Evolutionary conservation across 1,140 invertebrate species (phyloP).

Genomic region (Penaeus japonicus): DNA sequence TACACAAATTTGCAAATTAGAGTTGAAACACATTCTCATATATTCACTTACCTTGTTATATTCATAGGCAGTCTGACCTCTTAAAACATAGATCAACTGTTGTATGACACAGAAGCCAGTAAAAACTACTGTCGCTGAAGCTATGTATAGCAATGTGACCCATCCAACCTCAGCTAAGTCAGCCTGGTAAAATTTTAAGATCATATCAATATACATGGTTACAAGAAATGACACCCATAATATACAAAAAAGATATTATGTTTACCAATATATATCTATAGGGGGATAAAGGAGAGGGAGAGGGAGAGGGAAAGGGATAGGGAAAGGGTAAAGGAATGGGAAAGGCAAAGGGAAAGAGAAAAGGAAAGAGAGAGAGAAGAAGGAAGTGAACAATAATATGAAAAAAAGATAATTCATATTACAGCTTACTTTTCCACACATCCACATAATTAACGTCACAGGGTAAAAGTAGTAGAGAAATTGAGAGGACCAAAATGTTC

Average conservation of each 20-base stretch:
- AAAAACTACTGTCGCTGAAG: slow-evolving; percentile 34
- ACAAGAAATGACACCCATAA: not conserved
- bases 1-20: not conserved
- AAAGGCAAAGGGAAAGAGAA: too few relatives aligned
- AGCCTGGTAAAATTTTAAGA: not conserved
- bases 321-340: too few relatives aligned
- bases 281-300: too few relatives aligned
- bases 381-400: too few relatives aligned
- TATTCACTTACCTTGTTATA: slow-evolving; percentile 35
- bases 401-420: too few relatives aligned
- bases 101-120: slow-evolving; percentile 42
- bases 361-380: too few relatives aligned
- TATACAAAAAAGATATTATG: too few relatives aligned
- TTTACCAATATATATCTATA: too few relatives aligned
- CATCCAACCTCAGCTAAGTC: slow-evolving; percentile 42
- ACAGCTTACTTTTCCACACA: slow-evolving; percentile 27
- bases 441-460: slow-evolving; percentile 42
- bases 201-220: not conserved
- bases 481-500: slow-evolving; percentile 42
- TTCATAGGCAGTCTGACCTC: slow-evolving; percentile 44
- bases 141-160: slow-evolving; percentile 41
- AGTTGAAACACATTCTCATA: not conserved
- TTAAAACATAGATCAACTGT: slow-evolving; percentile 31
- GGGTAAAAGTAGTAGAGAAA: slow-evolving; percentile 48
- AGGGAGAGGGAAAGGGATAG: too few relatives aligned